Conservation (phyloP, 2,113 vertebrate species). For the Callaeas wilsoni region DNA sequence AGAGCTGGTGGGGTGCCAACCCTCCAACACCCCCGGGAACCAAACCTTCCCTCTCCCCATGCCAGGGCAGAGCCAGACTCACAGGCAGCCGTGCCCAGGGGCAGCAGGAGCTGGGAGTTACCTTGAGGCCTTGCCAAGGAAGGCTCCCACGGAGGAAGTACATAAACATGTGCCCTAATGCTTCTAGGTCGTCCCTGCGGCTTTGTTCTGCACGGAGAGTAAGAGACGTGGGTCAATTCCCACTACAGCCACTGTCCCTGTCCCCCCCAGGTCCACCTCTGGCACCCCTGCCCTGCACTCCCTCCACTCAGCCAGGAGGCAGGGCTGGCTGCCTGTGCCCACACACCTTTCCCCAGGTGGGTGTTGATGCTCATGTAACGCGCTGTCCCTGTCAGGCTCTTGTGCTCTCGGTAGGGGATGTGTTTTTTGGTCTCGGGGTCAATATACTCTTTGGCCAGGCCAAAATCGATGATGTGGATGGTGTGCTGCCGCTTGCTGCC, state of each 20-base stretch:
- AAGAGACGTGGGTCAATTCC: accelerated
- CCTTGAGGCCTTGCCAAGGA: constrained; percentile 98
- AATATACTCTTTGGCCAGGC: constrained; percentile 98
- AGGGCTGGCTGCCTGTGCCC: background rate
- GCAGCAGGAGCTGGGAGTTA: constrained; percentile 15
- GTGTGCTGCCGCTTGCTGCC: constrained; percentile 94
- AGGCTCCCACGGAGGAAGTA: constrained; percentile 96
- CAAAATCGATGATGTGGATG: constrained; percentile 98
- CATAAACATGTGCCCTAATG: constrained; percentile 98
- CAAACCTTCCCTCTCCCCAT: background rate
- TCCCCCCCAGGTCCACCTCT: background rate
- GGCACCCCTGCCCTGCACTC: background rate
- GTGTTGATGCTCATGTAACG: constrained; percentile 99
- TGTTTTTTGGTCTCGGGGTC: constrained; percentile 99
- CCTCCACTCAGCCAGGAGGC: background rate
- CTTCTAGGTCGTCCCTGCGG: constrained; percentile 94
- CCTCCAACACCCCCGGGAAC: background rate
- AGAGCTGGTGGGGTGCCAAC: background rate
- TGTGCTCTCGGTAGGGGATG: constrained; percentile 99
- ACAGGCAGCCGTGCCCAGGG: background rate
- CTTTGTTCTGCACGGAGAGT: constrained; percentile 84
- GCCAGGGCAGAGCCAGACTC: background rate
- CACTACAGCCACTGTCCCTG: background rate
- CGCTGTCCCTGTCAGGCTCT: constrained; percentile 96
- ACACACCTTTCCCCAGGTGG: constrained; percentile 90